Evolutionary conservation across 2,888 invertebrate genomes (phyloP).

Genomic region (Parelbella ahira): DNA sequence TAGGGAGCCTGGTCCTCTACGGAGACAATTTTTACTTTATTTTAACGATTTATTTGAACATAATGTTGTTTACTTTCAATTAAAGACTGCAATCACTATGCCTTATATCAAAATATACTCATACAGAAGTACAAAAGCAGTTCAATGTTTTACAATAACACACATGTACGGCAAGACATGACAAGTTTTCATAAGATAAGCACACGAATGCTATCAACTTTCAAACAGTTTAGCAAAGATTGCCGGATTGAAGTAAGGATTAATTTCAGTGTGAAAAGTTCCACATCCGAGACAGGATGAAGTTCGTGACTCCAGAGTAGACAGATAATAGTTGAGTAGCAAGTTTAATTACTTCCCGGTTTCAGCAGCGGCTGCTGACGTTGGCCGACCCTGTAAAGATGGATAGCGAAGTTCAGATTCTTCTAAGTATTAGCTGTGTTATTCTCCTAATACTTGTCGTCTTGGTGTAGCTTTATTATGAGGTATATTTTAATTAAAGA

Average conservation of each 20-base stretch:
- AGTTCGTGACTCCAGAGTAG: conserved; percentile 58
- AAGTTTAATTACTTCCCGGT: conserved; percentile 71
- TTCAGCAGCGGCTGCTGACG: conserved; percentile 36
- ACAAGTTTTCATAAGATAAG: not conserved
- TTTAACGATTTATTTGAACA: too few species aligned
- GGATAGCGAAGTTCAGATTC: not conserved
- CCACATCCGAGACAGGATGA: conserved; percentile 51
- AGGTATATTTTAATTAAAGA: too few species aligned
- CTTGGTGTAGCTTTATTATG: too few species aligned
- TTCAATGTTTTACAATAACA: too few species aligned
- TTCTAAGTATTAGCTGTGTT: not conserved
- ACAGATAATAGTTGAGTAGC: conserved; percentile 69
- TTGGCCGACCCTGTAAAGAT: conserved; percentile 3
- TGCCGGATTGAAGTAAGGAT: conserved; percentile 41
- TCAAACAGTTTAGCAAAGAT: conserved; percentile 47
- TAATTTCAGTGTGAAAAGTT: conserved; percentile 63
- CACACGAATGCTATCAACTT: conserved; percentile 29
- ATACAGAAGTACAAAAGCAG: too few species aligned
- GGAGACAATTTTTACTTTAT: too few species aligned
- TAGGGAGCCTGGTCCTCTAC: too few species aligned
- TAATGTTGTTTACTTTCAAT: too few species aligned
- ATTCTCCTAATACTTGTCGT: too few species aligned
- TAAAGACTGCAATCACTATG: too few species aligned
- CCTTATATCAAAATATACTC: too few species aligned
- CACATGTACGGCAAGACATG: too few species aligned